These are phyloP conservation scores for Neoscelio sp. DNA, from an alignment of 2,888 invertebrate species.

Conservation along the genomic window DNA sequence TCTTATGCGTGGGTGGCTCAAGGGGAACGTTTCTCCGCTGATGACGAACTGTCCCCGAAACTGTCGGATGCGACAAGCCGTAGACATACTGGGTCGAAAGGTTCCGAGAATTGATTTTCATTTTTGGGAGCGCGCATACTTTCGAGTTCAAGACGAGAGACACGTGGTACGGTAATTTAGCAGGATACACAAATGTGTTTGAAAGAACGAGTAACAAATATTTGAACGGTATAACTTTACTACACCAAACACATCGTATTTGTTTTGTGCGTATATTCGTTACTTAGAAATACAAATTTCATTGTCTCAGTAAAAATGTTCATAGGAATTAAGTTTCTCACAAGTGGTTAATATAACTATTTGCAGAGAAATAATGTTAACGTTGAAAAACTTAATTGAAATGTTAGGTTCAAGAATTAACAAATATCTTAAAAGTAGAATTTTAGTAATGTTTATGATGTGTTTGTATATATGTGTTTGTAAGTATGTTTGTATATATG, in stretches of 20 bases:
- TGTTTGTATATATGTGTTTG: no score
- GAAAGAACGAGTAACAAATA: slow-evolving; percentile 48
- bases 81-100: slow-evolving; percentile 63
- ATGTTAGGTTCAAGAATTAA: no score
- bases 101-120: slow-evolving; percentile 67
- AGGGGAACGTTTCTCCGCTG: slow-evolving; percentile 53
- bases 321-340: no score
- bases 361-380: no score
- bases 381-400: no score
- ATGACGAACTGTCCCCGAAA: slow-evolving; percentile 66
- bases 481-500: no score
- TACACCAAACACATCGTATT: slow-evolving; percentile 46
- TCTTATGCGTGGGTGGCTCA: slow-evolving; percentile 62
- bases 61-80: slow-evolving; percentile 61
- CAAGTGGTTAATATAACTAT: no score
- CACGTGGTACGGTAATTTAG: slow-evolving; percentile 62
- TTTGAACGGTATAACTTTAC: slow-evolving; percentile 61
- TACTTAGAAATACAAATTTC: slow-evolving; percentile 9
- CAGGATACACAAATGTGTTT: slow-evolving; percentile 38
- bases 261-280: slow-evolving; percentile 33
- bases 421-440: no score
- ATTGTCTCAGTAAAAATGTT: no score
- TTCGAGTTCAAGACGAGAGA: slow-evolving; percentile 61
- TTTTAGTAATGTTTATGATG: no score
- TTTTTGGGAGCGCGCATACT: slow-evolving; percentile 62